Evolutionary conservation across 53 echinoderm and acorn worm species (phyloP), one percentile per base, ranked within the genome.

Genomic region (Stichopus horrens): DNA sequence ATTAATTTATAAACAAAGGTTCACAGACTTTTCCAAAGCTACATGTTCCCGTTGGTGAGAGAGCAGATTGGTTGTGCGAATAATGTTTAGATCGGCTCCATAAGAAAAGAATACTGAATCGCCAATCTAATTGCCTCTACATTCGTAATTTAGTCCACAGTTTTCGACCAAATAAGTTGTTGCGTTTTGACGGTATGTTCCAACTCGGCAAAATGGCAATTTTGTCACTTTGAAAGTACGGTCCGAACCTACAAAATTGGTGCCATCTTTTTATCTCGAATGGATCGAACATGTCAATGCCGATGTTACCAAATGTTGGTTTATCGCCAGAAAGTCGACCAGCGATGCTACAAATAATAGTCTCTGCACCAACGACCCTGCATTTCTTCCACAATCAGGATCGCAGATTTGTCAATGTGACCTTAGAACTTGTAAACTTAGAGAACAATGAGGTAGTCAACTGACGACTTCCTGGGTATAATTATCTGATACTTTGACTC

Each of bases 181-280:
- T 2, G 37, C 37, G 2, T 37, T 37, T 37, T 37, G 37, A 37
- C 37, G 37, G 2, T 37, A 1, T 37, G 37, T 37, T 37, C 37
- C 37, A 37, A 37, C 37, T 37, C 37, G 37, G 37, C 0, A 37
- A 37, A 37, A 37, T 37, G 37, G 37, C 37, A 37, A 37, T 37
- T 37, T 57, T 16, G 65, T 86, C 5, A 9, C 20, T 78, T 86
- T 89, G 19, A 92, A 79, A 10, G 74, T 83, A 23, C 78, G 84
- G 21, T 92, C 89, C 11, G 89, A 76, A 10, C 92, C 92, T 22
- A 91, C 88, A 51, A 89, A 74, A 86, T 92, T 92, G 10, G 89
- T 86, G 4, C 92, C 89, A 89, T 92, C 83, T 67, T 65, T 89
- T 89, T 3, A 89, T 73, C 55, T 89, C 83, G 54, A 89, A 71